Evolutionary conservation across 2,797 vertebrate genomes (phyloP), one percentile per base, ranked within the genome.

Genomic region (Mycteria americana): DNA sequence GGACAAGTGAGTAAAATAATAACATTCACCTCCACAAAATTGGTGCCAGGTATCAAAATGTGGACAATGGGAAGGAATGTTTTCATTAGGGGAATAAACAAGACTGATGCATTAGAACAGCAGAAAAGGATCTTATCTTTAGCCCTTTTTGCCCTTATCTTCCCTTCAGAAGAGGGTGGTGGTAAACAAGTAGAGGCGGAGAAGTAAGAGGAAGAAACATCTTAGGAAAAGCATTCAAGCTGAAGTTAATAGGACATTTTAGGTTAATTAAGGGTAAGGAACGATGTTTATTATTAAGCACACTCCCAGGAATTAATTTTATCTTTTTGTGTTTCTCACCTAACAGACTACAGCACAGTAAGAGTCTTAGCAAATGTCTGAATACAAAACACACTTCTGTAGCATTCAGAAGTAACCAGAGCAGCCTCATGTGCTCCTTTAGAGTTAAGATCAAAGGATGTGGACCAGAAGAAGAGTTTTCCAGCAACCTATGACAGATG

Each of bases 101-200:
- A 59, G 35, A 93, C 4, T 28, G 8, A 6, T 56, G 17, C 18
- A 57, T 54, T 77, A 53, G 60, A 90, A 39, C 7, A 63, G 51
- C 10, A 35, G 43, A 60, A 74, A 77, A 88, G 12, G 6, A 3
- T 57, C 23, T 60, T 46, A 15, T 43, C 13, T 31, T 88, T 17
- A 84, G 21, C 14, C 25, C 14, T 54, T 91, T 74, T 54, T 51
- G 35, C 21, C 31, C 11, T 69, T 69, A 24, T 43, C 5, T 73
- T 83, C 39, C n/a, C 16, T 33, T 56, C 50, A 64, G 30, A 81
- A 6, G 8, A 74, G 4, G 12, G 27, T 25, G 7, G 5, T 25
- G 5, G 15, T n/a, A 74, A 80, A 68, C 7, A 35, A 41, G 43
- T 8, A 57, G 25, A 78, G 3, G 2, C 0, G 0, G 18, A 84